A percentile compares a stretch with the other conserved stretches of the same genome.
Conservation (phyloP, 2,888 invertebrate species). For the Oegoconia quadripuncta region DNA sequence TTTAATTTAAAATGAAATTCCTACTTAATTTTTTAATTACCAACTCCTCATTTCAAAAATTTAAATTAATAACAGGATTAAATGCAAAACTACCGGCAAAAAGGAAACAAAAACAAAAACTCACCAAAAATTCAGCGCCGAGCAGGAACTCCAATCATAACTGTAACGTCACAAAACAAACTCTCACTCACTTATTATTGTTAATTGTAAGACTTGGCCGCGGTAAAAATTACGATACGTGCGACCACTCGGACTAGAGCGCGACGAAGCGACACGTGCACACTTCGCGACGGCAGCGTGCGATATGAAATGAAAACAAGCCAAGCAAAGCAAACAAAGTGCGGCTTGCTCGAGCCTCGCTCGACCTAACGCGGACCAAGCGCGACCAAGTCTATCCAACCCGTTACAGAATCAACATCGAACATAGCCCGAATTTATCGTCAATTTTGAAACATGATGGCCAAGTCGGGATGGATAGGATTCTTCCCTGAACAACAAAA, state of each 20-base stretch:
- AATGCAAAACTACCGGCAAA: constrained; percentile 5
- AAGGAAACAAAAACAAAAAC: constrained; percentile 21
- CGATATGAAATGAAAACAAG: constrained; percentile 30
- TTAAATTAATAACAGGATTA: too few species aligned
- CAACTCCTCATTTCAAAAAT: too few species aligned
- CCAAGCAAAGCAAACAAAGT: background rate
- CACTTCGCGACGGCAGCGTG: constrained; percentile 26
- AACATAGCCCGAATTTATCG: too few species aligned
- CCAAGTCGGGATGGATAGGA: too few species aligned
- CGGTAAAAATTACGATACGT: background rate
- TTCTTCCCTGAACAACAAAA: too few species aligned
- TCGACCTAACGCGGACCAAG: background rate
- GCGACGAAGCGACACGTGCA: constrained; percentile 17
- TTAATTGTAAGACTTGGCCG: too few species aligned
- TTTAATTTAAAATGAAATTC: too few species aligned
- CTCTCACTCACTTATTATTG: constrained; percentile 38
- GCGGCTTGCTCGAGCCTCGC: too few species aligned
- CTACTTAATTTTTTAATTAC: too few species aligned
- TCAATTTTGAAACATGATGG: too few species aligned
- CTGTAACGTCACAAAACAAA: constrained; percentile 41
- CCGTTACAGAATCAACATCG: too few species aligned
- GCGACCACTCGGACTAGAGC: background rate
- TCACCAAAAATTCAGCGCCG: constrained; percentile 36
- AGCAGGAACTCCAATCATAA: constrained; percentile 29
- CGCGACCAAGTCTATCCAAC: too few species aligned